Evolutionary conservation across 2,888 invertebrate genomes (phyloP).

Genomic region (Galeruca laticollis): DNA sequence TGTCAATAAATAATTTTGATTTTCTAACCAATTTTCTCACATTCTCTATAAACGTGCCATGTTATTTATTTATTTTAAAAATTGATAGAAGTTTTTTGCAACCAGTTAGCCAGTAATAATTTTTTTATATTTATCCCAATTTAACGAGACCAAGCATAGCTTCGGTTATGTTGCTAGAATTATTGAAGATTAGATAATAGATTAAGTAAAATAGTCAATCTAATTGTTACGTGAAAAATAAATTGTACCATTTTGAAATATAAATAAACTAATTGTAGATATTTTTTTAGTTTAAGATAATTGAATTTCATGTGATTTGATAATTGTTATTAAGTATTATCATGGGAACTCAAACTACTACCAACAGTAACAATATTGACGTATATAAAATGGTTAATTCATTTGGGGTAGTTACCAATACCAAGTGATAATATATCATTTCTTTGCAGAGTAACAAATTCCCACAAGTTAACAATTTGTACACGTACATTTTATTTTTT

Average conservation of each 20-base stretch:
- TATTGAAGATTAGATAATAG: slow-evolving; percentile 28
- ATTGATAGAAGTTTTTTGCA: slow-evolving; percentile 21
- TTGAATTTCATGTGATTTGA: too few relatives aligned
- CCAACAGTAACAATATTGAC: too few relatives aligned
- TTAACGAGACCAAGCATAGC: slow-evolving; percentile 28
- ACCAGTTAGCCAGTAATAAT: not conserved
- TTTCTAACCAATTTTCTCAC: not conserved
- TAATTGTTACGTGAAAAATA: slow-evolving; percentile 19
- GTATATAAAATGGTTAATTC: too few relatives aligned
- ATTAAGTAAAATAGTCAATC: slow-evolving; percentile 34
- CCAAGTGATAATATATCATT: too few relatives aligned
- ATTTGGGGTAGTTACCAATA: too few relatives aligned
- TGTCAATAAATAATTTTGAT: not conserved
- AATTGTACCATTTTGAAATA: slow-evolving; percentile 22
- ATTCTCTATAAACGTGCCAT: slow-evolving; percentile 30
- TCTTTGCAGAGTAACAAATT: too few relatives aligned
- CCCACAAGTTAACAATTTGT: not conserved
- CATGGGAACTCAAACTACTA: too few relatives aligned
- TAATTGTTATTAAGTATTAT: too few relatives aligned
- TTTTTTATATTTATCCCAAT: slow-evolving; percentile 12
- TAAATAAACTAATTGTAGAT: too few relatives aligned
- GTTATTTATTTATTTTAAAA: slow-evolving; percentile 17
- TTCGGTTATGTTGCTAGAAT: slow-evolving; percentile 23
- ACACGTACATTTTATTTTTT: slow-evolving; percentile 28
- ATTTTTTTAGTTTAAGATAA: too few relatives aligned